phyloP scores from a whole-genome alignment of 1,140 invertebrate species.

The Diuraphis noxia region DNA sequence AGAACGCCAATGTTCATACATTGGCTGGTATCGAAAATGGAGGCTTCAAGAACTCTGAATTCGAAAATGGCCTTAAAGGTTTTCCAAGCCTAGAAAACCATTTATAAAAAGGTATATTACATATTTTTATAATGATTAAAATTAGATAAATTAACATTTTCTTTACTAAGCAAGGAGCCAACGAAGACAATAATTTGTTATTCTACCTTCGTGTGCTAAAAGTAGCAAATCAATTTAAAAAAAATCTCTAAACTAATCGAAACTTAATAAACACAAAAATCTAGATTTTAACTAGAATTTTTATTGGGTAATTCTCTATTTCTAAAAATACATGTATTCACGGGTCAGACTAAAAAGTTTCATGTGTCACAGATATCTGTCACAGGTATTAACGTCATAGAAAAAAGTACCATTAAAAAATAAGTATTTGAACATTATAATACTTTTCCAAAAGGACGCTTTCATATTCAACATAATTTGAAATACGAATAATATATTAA shows the following conservation, averaged over 20 bases:
- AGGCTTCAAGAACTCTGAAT: slow-evolving; percentile 57
- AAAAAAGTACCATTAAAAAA: background rate
- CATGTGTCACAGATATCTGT: background rate
- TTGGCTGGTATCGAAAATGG: slow-evolving; percentile 58
- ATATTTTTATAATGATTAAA: background rate
- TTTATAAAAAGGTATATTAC: slow-evolving; percentile 2
- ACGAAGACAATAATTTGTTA: background rate
- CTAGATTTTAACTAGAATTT: background rate
- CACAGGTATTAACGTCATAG: background rate
- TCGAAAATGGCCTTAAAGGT: slow-evolving; percentile 53
- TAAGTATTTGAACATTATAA: background rate
- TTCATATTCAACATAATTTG: background rate
- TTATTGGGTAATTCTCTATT: background rate
- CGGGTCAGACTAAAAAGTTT: background rate
- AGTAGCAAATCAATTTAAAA: background rate
- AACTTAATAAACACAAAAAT: background rate
- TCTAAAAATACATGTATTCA: background rate
- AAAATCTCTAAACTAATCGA: background rate
- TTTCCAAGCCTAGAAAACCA: slow-evolving; percentile 36
- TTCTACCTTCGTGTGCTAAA: background rate
- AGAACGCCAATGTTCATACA: slow-evolving; percentile 54
- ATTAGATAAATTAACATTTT: background rate
- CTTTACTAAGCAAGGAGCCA: background rate
- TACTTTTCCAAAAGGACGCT: background rate
- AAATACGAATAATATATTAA: background rate